Evolutionary conservation across 2,113 vertebrate genomes (phyloP).

Genomic region (Tapirus terrestris): DNA sequence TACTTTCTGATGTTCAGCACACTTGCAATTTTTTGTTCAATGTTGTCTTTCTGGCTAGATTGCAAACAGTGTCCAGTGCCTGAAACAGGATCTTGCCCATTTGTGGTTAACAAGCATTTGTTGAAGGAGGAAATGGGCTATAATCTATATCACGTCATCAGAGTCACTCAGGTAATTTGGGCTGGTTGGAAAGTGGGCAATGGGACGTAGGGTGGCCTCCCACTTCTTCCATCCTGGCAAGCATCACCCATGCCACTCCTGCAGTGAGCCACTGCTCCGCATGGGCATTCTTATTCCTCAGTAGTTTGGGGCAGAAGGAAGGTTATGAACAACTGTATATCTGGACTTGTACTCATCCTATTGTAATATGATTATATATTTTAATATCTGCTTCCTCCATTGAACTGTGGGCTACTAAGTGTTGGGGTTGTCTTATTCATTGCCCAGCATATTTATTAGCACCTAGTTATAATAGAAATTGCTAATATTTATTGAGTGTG

Average conservation of each 20-base stretch:
- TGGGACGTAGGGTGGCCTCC: background rate
- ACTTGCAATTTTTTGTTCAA: background rate
- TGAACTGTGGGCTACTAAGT: background rate
- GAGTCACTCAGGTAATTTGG: background rate
- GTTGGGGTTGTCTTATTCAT: background rate
- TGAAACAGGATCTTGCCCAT: background rate
- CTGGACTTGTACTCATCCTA: background rate
- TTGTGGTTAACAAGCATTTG: background rate
- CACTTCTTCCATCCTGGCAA: background rate
- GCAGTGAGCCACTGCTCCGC: background rate
- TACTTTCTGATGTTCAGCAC: background rate
- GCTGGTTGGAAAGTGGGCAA: background rate
- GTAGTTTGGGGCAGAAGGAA: background rate
- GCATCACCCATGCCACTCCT: rapidly evolving
- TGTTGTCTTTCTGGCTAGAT: background rate
- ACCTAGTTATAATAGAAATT: background rate
- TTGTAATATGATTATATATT: background rate
- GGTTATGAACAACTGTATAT: no score
- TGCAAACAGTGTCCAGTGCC: background rate
- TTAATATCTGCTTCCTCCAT: background rate
- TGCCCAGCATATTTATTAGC: background rate
- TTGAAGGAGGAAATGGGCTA: background rate
- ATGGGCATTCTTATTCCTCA: background rate
- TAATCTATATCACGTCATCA: background rate
- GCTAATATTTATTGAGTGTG: background rate